Conservation (phyloP, 2,113 vertebrate species). For the Pandion haliaetus region DNA sequence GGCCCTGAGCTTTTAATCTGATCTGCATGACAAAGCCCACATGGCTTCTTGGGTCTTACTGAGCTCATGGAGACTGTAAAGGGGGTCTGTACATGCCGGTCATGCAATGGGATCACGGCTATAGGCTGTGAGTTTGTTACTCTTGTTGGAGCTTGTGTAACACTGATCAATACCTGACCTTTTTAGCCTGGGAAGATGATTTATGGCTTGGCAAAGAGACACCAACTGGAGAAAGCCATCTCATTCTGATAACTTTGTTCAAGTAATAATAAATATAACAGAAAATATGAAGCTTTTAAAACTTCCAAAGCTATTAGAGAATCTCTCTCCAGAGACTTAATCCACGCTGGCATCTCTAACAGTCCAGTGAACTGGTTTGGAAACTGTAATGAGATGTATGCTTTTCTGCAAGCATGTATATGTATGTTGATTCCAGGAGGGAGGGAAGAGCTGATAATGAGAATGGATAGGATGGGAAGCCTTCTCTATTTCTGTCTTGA, state of each 20-base stretch:
- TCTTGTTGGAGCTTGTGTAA: background rate
- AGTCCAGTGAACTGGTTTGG: background rate
- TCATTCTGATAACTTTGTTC: slow-evolving; percentile 23
- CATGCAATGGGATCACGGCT: rapidly evolving
- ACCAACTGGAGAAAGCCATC: background rate
- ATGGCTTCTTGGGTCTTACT: background rate
- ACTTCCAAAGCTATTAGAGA: background rate
- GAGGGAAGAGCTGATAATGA: background rate
- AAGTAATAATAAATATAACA: background rate
- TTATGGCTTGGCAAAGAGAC: slow-evolving; percentile 2
- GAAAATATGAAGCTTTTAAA: background rate
- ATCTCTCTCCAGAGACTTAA: background rate
- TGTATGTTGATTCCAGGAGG: background rate
- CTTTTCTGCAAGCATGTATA: background rate
- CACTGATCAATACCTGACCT: background rate
- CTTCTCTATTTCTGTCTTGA: background rate
- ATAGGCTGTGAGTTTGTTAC: background rate
- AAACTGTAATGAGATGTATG: background rate
- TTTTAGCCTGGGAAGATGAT: background rate
- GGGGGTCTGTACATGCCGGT: rapidly evolving
- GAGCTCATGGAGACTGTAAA: rapidly evolving
- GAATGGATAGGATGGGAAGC: background rate
- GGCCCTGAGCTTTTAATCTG: slow-evolving; percentile 1
- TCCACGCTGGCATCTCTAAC: background rate
- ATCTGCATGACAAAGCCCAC: background rate